Evolutionary conservation across 2,888 invertebrate species (phyloP), one percentile per base, ranked within the genome.

Genomic region (Magallana nippona): DNA sequence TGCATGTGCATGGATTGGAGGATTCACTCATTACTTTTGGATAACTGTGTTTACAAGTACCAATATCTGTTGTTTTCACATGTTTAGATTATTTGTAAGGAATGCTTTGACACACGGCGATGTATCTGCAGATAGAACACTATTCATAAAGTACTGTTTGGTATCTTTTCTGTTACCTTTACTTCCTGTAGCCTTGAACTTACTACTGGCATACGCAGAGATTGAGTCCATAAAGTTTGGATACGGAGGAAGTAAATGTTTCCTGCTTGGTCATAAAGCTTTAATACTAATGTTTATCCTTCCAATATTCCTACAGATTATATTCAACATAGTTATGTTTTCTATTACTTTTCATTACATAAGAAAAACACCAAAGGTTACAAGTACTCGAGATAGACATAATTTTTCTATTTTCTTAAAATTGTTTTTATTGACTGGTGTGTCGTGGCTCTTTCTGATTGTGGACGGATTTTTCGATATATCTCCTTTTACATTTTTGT

Each of bases 11-110:
- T 60, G 15, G 60, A 8, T 60, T n/a, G 60, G 60, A 1, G 60
- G 60, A n/a, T n/a, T 60, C n/a, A 11, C 15, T 15, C 60, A 60
- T 60, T 60, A 60, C n/a, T 15, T 60, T n/a, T 60, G 60, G 60
- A 8, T 60, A 8, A n/a, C 60, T 17, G 1, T 60, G 11, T 60
- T 60, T 60, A 15, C 60, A 1, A n/a, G 60, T 60, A 17, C 60
- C 17, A 60, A 60, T n/a, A n/a, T 60, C 60, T 60, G 60, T 60
- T 60, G 60, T 15, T 60, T 60, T 60, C 60, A 60, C n/a, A 60
- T 60, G 60, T 60, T 15, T 60, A 60, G 60, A 17, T 60, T n/a
- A 10, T 60, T 60, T 60, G 60, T 60, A 8, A 60, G 60, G n/a
- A 60, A 60, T 60, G 17, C 60, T n/a, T 15, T 60, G 60, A 10